Base-by-base conservation (phyloP, 2,113 vertebrate species). In the Excalfactoria chinensis region DNA sequence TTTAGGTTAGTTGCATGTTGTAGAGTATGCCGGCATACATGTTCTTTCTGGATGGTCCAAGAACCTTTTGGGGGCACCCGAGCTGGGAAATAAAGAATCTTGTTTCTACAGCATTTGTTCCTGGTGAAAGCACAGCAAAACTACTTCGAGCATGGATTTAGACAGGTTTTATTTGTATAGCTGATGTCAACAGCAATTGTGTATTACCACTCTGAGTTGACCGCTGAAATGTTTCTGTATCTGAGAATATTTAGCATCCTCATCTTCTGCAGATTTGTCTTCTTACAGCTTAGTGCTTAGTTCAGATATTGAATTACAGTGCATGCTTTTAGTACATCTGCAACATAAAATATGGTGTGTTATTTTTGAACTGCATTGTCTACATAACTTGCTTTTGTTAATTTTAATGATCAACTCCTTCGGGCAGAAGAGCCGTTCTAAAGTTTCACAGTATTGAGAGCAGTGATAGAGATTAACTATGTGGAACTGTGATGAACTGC, bases 401-500 rank as follows among this genome's bases (percentile, higher is more conserved):
- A 83, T 95, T 94, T 92, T 93, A 92, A 80, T 87, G 75, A 77
- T 74, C 89, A 91, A 20, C 71, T 89, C 93, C 94, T 92, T 83
- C 76, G 91, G 93, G 94, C 75, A 91, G 91, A 49, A 60, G 35
- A 59, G 56, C 60, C 80, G 75, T 92, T 95, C 93, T 96, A 87
- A 83, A 90, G 87, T 95, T 96, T 96, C 90, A 74, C 75, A 81
- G 93, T 18, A 80, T 20, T 76, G 91, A 88, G 82, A 48, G 2
- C 85, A 83, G 28, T 71, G 91, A 93, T 93, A 93, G 91, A 93
- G 95, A 96, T 96, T 89, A 88, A 96, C 85, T 95, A 95, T 77
- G 94, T 96, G 95, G 82, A 86, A 22, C 72, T 64, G 69, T 94
- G 94, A 96, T 91, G 93, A 94, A 95, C 94, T 95, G 72, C 96